Evolutionary conservation across 1,140 invertebrate species (phyloP).

Genomic region (Ips nitidus): DNA sequence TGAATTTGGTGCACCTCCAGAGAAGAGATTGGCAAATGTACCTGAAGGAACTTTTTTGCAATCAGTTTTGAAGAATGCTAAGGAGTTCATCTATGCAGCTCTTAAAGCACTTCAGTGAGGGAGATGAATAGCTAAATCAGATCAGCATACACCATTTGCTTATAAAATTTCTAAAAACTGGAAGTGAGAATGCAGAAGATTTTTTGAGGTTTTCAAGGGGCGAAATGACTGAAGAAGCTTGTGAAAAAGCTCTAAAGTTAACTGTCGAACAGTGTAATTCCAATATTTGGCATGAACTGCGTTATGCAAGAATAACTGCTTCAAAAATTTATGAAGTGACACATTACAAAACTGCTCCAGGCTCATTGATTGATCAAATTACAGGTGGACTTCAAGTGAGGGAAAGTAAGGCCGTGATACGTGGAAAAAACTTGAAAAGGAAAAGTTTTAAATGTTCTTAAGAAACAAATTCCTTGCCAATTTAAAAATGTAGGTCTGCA

Average conservation of each 20-base stretch:
- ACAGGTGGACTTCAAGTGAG: slow-evolving; percentile 44
- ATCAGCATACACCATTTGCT: slow-evolving; percentile 15
- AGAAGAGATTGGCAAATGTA: no score
- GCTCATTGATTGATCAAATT: slow-evolving; percentile 45
- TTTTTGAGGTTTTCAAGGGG: slow-evolving; percentile 27
- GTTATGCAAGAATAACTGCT: slow-evolving; percentile 52
- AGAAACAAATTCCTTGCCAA: slow-evolving; percentile 21
- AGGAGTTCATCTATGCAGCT: no score
- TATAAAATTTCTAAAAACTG: slow-evolving; percentile 8
- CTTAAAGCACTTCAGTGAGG: slow-evolving; percentile 22
- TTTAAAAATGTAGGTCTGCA: slow-evolving; percentile 41
- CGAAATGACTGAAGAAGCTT: slow-evolving; percentile 35
- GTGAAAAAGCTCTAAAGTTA: slow-evolving; percentile 31
- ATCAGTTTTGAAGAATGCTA: no score
- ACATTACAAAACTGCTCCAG: slow-evolving; percentile 47
- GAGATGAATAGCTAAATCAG: slow-evolving; percentile 13
- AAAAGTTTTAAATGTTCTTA: slow-evolving; percentile 38
- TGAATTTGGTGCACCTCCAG: slow-evolving; percentile 30
- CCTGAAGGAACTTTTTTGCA: no score
- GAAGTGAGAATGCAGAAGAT: slow-evolving; percentile 6
- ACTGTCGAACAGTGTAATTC: slow-evolving; percentile 38
- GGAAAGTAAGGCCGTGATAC: slow-evolving; percentile 44
- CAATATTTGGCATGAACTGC: slow-evolving; percentile 47
- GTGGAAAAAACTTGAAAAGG: slow-evolving; percentile 48
- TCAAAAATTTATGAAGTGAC: slow-evolving; percentile 51